These are phyloP conservation scores for Notarius lentiginosus DNA, from an alignment of 2,113 vertebrate genomes.

Conservation along the genomic window DNA sequence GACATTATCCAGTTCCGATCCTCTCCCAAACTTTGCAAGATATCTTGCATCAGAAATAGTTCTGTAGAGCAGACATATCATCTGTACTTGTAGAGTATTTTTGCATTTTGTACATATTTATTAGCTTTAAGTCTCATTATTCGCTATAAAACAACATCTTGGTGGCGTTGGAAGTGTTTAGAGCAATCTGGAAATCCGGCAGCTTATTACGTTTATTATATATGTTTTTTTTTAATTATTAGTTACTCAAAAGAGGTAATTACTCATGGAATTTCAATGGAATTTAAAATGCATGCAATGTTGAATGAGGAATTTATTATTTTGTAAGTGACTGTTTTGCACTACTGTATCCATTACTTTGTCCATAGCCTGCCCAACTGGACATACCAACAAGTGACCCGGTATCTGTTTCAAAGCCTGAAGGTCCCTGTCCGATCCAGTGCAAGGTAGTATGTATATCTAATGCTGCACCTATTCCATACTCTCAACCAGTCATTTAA, in stretches of 20 bases:
- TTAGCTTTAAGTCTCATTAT: neutral
- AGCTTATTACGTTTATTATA: too few species aligned
- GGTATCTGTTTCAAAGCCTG: constrained; percentile 64
- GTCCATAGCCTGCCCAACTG: constrained; percentile 64
- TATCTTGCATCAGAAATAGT: neutral
- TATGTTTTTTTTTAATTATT: neutral
- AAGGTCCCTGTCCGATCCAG: constrained; percentile 69
- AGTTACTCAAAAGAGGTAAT: neutral
- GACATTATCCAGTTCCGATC: neutral
- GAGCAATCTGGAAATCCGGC: neutral
- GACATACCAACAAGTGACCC: constrained; percentile 69
- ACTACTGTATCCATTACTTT: neutral
- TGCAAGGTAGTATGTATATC: constrained; percentile 61
- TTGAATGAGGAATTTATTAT: neutral
- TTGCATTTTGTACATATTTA: neutral
- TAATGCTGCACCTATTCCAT: neutral
- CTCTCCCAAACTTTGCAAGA: neutral
- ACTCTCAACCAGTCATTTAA: neutral
- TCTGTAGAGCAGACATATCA: neutral
- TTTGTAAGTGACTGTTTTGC: neutral
- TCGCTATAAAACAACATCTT: neutral
- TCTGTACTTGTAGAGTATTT: neutral
- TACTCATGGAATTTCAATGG: neutral
- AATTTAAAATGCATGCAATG: neutral
- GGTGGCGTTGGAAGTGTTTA: neutral